Evolutionary conservation across 2,888 invertebrate species (phyloP), one percentile per base, ranked within the genome.

Genomic region (Odontocolon sp.): DNA sequence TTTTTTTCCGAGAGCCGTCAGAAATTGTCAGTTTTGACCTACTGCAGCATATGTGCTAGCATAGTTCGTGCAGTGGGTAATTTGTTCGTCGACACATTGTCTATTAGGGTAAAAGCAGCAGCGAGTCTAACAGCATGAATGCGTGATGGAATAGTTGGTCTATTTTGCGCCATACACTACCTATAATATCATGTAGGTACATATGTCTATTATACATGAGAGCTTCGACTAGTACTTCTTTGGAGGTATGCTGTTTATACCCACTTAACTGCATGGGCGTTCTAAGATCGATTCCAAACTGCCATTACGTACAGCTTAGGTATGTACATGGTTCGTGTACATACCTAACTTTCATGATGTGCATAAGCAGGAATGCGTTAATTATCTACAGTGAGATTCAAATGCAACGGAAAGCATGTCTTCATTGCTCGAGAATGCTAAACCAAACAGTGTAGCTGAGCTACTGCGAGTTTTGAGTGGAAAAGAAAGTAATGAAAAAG

Each of bases 401-500:
- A n/a, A n/a, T n/a, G n/a, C n/a, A n/a, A n/a, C n/a, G n/a, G n/a
- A n/a, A n/a, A n/a, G n/a, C n/a, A n/a, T n/a, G n/a, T n/a, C n/a
- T n/a, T n/a, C n/a, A n/a, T n/a, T n/a, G n/a, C n/a, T n/a, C n/a
- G n/a, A n/a, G n/a, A n/a, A n/a, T n/a, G n/a, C n/a, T n/a, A n/a
- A n/a, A n/a, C n/a, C n/a, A n/a, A n/a, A n/a, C n/a, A n/a, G n/a
- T n/a, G n/a, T n/a, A n/a, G n/a, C n/a, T n/a, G n/a, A n/a, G n/a
- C n/a, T n/a, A n/a, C n/a, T n/a, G n/a, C n/a, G n/a, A 14, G 23
- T 40, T 8, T 5, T n/a, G 26, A 23, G 26, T 8, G 23, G 18
- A 14, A 59, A 33, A 57, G 38, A 38, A 33, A 42, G 47, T 36
- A 63, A 54, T 56, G 61, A 42, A 61, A 61, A 61, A 61, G 14